Evolutionary conservation across 2,888 invertebrate species (phyloP).

Genomic region (Polyommatus icarus): DNA sequence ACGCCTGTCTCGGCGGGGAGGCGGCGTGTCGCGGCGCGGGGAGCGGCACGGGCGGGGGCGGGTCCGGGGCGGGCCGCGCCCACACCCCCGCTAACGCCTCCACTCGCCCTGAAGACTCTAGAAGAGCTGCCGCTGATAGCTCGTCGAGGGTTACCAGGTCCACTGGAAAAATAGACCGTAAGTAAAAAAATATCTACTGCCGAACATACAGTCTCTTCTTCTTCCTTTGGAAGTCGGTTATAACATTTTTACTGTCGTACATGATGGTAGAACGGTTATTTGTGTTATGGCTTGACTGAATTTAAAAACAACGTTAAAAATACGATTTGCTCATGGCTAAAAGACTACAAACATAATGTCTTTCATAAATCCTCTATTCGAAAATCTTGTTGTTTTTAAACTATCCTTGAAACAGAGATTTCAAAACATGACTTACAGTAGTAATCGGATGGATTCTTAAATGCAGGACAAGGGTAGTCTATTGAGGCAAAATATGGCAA

Average conservation of each 20-base stretch:
- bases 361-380: too few species aligned
- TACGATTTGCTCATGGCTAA: too few species aligned
- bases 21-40: slow-evolving; percentile 87
- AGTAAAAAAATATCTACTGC: too few species aligned
- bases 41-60: slow-evolving; percentile 83
- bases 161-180: slow-evolving; percentile 78
- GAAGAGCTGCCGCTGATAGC: slow-evolving; percentile 95
- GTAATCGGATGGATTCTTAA: slow-evolving; percentile 98
- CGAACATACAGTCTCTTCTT: too few species aligned
- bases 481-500: slow-evolving; percentile 93
- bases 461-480: slow-evolving; percentile 97
- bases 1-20: slow-evolving; percentile 84
- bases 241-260: too few species aligned
- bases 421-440: slow-evolving; percentile 70
- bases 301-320: too few species aligned
- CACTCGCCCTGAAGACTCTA: slow-evolving; percentile 96
- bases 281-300: too few species aligned
- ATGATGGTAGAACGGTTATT: too few species aligned
- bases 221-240: too few species aligned
- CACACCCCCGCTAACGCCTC: slow-evolving; percentile 93
- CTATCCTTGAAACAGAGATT: too few species aligned
- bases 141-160: slow-evolving; percentile 96
- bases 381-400: too few species aligned
- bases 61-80: slow-evolving; percentile 79
- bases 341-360: too few species aligned